Base-by-base conservation (phyloP, 92 coral and sea anemone species). In the Paragorgia papillata region DNA sequence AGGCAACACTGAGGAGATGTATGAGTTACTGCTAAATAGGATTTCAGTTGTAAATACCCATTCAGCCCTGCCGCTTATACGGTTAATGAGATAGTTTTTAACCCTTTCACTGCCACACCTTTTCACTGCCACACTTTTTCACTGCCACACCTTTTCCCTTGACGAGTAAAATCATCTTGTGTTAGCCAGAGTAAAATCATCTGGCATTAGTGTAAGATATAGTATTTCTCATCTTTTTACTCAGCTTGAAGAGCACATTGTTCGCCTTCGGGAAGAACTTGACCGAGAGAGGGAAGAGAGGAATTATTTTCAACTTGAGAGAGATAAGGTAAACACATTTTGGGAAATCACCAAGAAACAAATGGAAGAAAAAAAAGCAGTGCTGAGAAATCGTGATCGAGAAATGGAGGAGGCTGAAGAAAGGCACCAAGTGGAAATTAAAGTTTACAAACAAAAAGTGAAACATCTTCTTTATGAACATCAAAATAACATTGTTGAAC, bases 321-420 rank as follows among this genome's bases (percentile, higher is more conserved):
- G 98, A 57, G 98, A 94, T 74, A 94, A 94, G 49, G 98, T 94
- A 31, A 94, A 92, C 82, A 94, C 98, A 2, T 94, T 94, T 73
- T 94, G 98, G 98, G 98, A 94, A 66, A 94, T 94, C 57, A 91
- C 97, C 34, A 94, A 94, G 55, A 75, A 93, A 46, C 98, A 94
- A 53, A 85, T 82, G 48, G 97, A 94, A 65, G 98, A 94, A 63
- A 94, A 80, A 50, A 94, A 91, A 69, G 92, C 98, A 9, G 98
- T 91, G 73, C 68, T 94, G 46, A 83, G 98, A 21, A 94, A 94
- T 55, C 87, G 90, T 64, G 98, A 94, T 59, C 53, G 98, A 18
- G 98, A 94, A 85, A 94, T 94, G 97, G 98, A 94, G 27, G 98
- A 94, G 61, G 98, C 98, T n/a, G 98, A 94, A 53, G 98, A 94